phyloP scores from a whole-genome alignment of 2,113 vertebrate species.

The Camelus dromedarius region DNA sequence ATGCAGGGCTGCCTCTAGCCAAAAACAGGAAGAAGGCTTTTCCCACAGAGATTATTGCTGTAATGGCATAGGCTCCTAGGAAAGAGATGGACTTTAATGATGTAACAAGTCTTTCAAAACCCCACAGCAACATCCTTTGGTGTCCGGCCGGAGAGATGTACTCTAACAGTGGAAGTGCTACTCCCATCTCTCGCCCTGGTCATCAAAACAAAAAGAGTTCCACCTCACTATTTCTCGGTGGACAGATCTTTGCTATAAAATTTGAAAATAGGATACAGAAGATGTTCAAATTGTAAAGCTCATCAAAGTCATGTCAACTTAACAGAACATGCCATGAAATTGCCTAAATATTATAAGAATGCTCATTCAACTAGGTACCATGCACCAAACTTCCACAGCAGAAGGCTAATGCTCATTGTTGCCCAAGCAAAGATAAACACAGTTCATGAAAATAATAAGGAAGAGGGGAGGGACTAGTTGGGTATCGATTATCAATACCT shows the following conservation, averaged over 20 bases:
- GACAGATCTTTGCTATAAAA: neutral
- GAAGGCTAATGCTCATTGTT: neutral
- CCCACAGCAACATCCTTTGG: neutral
- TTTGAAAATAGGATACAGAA: neutral
- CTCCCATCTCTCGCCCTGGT: neutral
- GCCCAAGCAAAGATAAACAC: neutral
- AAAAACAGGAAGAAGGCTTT: neutral
- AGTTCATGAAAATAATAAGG: neutral
- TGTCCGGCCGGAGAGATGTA: neutral
- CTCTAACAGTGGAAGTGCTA: neutral
- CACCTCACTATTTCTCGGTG: conserved; percentile 7
- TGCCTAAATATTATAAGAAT: neutral
- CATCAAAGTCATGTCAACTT: conserved; percentile 17
- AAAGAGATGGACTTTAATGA: conserved; percentile 36
- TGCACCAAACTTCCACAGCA: neutral
- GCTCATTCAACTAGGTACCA: neutral
- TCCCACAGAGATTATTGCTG: neutral
- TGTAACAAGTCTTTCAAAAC: neutral
- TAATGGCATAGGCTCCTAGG: neutral
- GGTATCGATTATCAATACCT: neutral
- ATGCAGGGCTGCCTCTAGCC: neutral
- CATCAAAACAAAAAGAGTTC: neutral
- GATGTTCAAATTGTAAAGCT: neutral
- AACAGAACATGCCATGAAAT: neutral
- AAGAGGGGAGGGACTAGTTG: neutral